A percentile compares a stretch with the other conserved stretches of the same genome.
phyloP scores from a whole-genome alignment of 2,888 invertebrate genomes.

The Spodoptera picta region DNA sequence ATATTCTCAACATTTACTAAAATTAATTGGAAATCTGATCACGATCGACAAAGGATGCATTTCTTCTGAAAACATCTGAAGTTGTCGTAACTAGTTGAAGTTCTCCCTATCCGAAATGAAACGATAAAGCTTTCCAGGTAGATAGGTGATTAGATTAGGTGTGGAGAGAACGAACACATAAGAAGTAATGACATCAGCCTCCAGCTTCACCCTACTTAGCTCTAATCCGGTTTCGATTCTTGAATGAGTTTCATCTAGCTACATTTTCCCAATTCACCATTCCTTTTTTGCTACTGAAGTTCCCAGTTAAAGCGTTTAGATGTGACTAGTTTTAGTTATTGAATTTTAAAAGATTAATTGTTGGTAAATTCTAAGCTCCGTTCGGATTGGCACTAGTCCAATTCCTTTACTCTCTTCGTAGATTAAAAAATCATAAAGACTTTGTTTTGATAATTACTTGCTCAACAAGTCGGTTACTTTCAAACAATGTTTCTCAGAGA shows the following conservation, averaged over 20 bases:
- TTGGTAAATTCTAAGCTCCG: no score
- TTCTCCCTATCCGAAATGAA: conserved; percentile 42
- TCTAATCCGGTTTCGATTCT: conserved; percentile 51
- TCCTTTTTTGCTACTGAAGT: conserved; percentile 17
- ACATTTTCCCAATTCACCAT: conserved; percentile 20
- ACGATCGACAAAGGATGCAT: conserved; percentile 6
- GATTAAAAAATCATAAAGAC: no score
- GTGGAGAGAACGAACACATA: conserved; percentile 49
- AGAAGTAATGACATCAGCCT: conserved; percentile 51
- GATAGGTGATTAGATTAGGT: conserved; percentile 58
- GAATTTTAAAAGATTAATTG: neutral
- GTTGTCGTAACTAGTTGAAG: conserved; percentile 26
- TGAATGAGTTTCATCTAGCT: conserved; percentile 49
- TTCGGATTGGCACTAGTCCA: no score
- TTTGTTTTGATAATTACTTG: no score
- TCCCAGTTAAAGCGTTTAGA: neutral
- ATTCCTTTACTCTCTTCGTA: no score
- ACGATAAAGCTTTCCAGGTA: conserved; percentile 46
- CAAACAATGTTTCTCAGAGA: no score
- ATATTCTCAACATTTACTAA: no score
- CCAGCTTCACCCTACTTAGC: conserved; percentile 43
- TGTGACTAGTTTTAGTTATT: neutral
- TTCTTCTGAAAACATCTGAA: conserved; percentile 23
- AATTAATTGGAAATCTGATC: neutral
- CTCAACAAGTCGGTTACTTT: no score